Percentiles rank a stretch among this genome's conserved stretches.
Evolutionary conservation across 2,797 vertebrate genomes (phyloP).

Genomic region (Lindbergichthys nudifrons): DNA sequence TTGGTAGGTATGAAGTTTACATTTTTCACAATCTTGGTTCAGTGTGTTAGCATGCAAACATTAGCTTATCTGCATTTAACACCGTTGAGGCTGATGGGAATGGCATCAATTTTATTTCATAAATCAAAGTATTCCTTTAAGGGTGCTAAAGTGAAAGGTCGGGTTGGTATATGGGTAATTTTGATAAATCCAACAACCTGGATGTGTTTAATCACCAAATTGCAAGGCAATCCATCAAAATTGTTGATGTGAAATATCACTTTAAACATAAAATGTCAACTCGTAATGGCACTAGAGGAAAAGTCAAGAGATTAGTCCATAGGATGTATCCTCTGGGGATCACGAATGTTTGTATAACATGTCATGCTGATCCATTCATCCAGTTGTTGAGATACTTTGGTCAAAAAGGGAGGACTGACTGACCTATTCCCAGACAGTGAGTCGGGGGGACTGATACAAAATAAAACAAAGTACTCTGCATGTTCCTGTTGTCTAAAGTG

Average conservation of each 20-base stretch:
- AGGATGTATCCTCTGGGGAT: neutral
- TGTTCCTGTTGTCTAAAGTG: conserved; percentile 12
- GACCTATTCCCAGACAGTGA: neutral
- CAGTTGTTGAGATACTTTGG: neutral
- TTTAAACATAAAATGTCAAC: too few relatives aligned
- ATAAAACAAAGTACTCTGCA: neutral
- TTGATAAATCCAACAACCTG: too few relatives aligned
- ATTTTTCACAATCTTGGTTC: too few relatives aligned
- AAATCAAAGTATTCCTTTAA: neutral
- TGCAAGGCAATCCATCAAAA: neutral
- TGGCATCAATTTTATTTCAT: neutral
- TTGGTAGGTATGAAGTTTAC: too few relatives aligned
- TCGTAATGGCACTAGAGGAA: neutral
- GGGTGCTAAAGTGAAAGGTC: neutral
- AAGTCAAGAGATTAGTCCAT: neutral
- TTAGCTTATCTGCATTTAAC: too few relatives aligned
- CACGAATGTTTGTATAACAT: neutral
- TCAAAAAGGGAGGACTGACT: neutral
- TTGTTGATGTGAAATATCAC: neutral
- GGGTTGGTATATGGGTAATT: neutral
- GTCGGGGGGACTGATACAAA: too few relatives aligned
- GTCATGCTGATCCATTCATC: neutral
- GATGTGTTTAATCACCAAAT: neutral
- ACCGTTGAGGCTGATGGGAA: too few relatives aligned
- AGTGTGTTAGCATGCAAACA: too few relatives aligned